These are phyloP conservation scores for Chalcis sispes DNA, from an alignment of 2,888 invertebrate genomes.

Conservation along the genomic window DNA sequence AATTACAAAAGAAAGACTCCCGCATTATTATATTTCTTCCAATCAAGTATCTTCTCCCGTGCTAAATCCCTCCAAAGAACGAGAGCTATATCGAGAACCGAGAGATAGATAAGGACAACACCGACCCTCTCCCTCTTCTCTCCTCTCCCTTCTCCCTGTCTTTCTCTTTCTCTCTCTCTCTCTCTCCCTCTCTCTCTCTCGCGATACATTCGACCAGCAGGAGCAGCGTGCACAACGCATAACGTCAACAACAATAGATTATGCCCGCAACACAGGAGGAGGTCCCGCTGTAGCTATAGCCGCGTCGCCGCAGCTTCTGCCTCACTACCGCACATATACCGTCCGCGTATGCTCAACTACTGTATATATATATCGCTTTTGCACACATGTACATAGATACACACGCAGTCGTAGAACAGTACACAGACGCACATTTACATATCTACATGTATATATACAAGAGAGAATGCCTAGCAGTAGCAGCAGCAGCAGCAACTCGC, in stretches of 20 bases:
- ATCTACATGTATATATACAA: background rate
- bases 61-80: too few species aligned
- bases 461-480: background rate
- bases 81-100: too few species aligned
- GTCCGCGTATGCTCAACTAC: slow-evolving; percentile 58
- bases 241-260: slow-evolving; percentile 76
- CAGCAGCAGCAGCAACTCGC: background rate
- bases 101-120: too few species aligned
- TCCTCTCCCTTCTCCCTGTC: too few species aligned
- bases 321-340: slow-evolving; percentile 57
- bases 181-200: slow-evolving; percentile 25
- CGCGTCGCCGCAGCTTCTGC: slow-evolving; percentile 3
- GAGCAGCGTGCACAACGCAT: slow-evolving; percentile 71
- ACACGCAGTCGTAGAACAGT: too few species aligned
- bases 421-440: slow-evolving; percentile 6
- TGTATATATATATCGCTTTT: too few species aligned
- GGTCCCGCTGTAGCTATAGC: slow-evolving; percentile 29
- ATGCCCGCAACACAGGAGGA: slow-evolving; percentile 68
- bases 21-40: too few species aligned
- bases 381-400: too few species aligned
- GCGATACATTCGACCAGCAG: slow-evolving; percentile 37
- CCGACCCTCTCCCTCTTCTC: background rate
- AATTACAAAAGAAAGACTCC: too few species aligned
- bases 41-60: too few species aligned
- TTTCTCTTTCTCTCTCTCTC: slow-evolving; percentile 30